Evolutionary conservation across 2,797 vertebrate species (phyloP).

Genomic region (Tangara arthus): DNA sequence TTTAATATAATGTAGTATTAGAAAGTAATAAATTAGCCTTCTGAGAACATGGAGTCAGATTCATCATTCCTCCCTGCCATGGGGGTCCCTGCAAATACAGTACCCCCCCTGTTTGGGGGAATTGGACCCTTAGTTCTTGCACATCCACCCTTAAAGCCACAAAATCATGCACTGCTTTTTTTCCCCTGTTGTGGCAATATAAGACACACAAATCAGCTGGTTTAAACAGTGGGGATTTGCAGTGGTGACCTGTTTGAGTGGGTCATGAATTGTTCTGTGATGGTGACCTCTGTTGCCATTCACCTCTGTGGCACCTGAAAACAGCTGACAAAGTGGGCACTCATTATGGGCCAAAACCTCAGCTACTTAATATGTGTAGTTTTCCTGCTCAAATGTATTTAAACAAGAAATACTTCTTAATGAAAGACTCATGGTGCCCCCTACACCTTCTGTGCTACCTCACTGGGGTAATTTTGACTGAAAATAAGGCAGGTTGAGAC

Average conservation of each 20-base stretch:
- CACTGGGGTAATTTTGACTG: not conserved
- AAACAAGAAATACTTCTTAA: not conserved
- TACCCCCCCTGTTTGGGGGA: not conserved
- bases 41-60: too few relatives aligned
- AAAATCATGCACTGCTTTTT: not conserved
- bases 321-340: not conserved
- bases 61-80: too few relatives aligned
- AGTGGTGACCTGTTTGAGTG: not conserved
- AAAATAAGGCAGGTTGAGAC: not conserved
- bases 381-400: not conserved
- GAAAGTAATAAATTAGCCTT: too few relatives aligned
- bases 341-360: not conserved
- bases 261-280: not conserved
- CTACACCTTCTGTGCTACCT: not conserved
- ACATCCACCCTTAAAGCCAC: not conserved
- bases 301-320: not conserved
- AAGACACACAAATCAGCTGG: not conserved
- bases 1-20: too few relatives aligned
- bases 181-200: not conserved
- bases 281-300: not conserved
- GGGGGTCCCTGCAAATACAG: too few relatives aligned
- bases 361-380: not conserved
- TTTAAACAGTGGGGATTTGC: not conserved
- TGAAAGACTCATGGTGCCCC: not conserved
- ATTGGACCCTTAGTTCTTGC: not conserved